Evolutionary conservation across 1,140 invertebrate species (phyloP), one percentile per base, ranked within the genome.

Genomic region (Aphidius ervi): DNA sequence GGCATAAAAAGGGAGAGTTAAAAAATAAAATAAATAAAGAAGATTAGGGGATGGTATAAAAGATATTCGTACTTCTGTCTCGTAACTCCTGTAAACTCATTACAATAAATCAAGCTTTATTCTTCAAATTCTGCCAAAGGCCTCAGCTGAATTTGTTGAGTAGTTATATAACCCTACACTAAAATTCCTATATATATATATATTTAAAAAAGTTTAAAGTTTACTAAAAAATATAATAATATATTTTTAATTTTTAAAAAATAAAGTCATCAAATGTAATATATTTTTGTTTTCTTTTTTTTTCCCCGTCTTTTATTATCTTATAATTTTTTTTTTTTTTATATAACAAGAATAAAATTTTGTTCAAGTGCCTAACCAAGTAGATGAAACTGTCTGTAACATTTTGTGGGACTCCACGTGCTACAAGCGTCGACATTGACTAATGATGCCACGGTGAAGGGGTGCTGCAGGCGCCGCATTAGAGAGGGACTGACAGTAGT

Each of bases 21-120:
- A 59, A 6, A 37, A 54, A 43, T 46, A 59, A 56, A 23, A 9
- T 31, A 41, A 23, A 39, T 9, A 46, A 46, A 39, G 43, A 20
- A 31, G 52, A 57, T 31, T 45, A 58, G 37, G 53, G 56, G 46
- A 48, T 40, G 43, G 52, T 6, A 41, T 42, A 39, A 45, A 50
- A 62, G 61, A 43, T 54, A 58, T 47, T 56, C 20, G 48, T 49
- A 58, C 57, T 61, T 58, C 65, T 64, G 67, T 76, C 78, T 79
- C 76, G 77, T 78, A 79, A 80, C 77, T 78, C 75, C 75, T 71
- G 68, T 75, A 37, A 80, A 79, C 78, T 80, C 78, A 79, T 79
- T 79, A 79, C 77, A 77, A 80, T 80, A 79, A 80, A 80, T 79
- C 77, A 80, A 79, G 77, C 77, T 80, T 79, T 79, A 76, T 79